Evolutionary conservation across 2,113 vertebrate genomes (phyloP).

Genomic region (Microtus montanus): DNA sequence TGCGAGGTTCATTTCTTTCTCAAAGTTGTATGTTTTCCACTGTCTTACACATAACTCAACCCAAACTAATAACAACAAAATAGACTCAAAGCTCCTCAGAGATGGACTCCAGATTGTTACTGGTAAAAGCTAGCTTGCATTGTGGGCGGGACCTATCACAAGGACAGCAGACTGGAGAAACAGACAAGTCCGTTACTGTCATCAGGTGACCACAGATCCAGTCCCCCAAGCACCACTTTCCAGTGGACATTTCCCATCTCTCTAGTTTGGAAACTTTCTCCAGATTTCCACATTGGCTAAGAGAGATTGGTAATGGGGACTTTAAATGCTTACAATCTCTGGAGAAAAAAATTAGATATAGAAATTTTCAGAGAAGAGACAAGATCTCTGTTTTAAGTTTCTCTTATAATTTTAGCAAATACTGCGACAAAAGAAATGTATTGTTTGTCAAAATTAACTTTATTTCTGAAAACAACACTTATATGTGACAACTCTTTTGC

Average conservation of each 20-base stretch:
- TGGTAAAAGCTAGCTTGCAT: background rate
- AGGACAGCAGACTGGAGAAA: background rate
- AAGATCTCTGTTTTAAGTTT: background rate
- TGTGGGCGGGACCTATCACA: background rate
- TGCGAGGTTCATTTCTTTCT: slow-evolving; percentile 17
- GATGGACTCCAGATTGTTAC: background rate
- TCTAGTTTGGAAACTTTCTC: slow-evolving; percentile 1
- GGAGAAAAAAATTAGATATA: background rate
- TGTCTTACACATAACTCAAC: background rate
- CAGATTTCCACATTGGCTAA: slow-evolving; percentile 16
- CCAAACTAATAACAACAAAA: background rate
- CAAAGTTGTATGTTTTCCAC: background rate
- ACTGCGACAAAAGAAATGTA: slow-evolving; percentile 1
- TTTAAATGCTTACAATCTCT: slow-evolving; percentile 8
- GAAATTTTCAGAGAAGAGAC: background rate
- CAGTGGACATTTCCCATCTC: slow-evolving; percentile 16
- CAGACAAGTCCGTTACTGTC: background rate
- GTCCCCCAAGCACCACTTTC: background rate
- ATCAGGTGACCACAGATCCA: slow-evolving; percentile 8
- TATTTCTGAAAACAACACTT: slow-evolving; percentile 23
- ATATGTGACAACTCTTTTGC: background rate
- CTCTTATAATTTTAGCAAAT: slow-evolving; percentile 15
- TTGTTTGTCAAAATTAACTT: background rate
- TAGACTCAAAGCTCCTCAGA: slow-evolving; percentile 3
- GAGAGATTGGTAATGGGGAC: background rate